These are phyloP conservation scores for Camponotus floridanus DNA, from an alignment of 1,140 invertebrate species.

Conservation along the genomic window DNA sequence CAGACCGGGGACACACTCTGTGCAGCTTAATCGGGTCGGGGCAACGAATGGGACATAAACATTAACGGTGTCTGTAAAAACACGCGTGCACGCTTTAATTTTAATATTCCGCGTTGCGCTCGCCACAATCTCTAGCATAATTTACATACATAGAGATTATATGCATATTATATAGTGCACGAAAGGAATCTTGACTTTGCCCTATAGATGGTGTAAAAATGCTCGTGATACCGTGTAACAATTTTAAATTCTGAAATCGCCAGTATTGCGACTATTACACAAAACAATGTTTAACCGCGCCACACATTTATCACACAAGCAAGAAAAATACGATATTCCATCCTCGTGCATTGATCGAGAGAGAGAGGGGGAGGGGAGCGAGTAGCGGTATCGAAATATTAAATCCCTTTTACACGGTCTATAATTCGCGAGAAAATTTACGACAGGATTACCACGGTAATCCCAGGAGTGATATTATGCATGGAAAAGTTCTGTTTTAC, in stretches of 20 bases:
- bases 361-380: too few species aligned
- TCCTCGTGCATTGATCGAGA: not conserved
- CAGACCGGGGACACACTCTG: conserved; percentile 28
- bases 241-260: not conserved
- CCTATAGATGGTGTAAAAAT: not conserved
- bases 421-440: conserved; percentile 52
- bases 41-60: conserved; percentile 68
- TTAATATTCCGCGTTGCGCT: conserved; percentile 9
- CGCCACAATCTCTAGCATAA: conserved; percentile 19
- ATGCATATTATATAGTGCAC: not conserved
- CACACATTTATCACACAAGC: not conserved
- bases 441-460: conserved; percentile 40
- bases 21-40: conserved; percentile 47
- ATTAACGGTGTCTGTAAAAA: conserved; percentile 42
- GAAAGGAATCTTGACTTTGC: not conserved
- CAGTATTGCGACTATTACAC: not conserved
- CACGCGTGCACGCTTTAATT: conserved; percentile 19
- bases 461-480: conserved; percentile 26
- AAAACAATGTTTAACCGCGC: conserved; percentile 1
- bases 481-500: conserved; percentile 45
- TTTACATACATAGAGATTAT: conserved; percentile 12
- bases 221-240: not conserved
- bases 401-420: conserved; percentile 31
- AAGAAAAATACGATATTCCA: not conserved
- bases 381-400: conserved; percentile 39